Percentiles rank a stretch among this genome's conserved stretches.
Evolutionary conservation across 2,113 vertebrate species (phyloP).

Genomic region (Myotis lucifugus): DNA sequence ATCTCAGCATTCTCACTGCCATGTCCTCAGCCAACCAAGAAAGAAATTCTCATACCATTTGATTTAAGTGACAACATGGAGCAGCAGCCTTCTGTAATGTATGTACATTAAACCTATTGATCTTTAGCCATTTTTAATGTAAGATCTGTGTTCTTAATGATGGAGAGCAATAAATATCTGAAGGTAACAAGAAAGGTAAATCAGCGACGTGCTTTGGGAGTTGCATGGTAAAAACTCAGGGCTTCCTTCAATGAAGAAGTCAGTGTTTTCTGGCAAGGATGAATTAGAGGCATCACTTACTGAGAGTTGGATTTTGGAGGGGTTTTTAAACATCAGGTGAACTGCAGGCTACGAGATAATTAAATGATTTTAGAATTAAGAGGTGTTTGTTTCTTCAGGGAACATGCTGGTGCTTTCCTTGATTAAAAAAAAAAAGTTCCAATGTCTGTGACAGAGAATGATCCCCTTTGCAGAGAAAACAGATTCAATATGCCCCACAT

Average conservation of each 20-base stretch:
- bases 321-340: not conserved
- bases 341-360: conserved; percentile 4
- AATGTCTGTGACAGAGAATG: conserved; percentile 20
- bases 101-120: not conserved
- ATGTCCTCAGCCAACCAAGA: not conserved
- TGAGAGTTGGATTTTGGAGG: not conserved
- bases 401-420: not conserved
- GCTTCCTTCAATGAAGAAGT: not conserved
- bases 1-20: not conserved
- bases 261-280: not conserved
- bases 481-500: not conserved
- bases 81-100: not conserved
- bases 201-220: not conserved
- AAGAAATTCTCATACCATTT: not conserved
- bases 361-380: conserved; percentile 15
- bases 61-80: not conserved
- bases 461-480: not conserved
- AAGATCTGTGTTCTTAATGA: not conserved
- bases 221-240: not conserved
- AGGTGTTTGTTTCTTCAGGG: not conserved
- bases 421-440: not conserved
- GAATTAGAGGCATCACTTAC: not conserved
- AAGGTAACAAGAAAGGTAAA: not conserved
- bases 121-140: not conserved
- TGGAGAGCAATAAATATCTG: not conserved